Percentiles rank a stretch among this genome's conserved stretches.
phyloP scores from a whole-genome alignment of 2,888 invertebrate genomes.

The Habroteleia sp. region DNA sequence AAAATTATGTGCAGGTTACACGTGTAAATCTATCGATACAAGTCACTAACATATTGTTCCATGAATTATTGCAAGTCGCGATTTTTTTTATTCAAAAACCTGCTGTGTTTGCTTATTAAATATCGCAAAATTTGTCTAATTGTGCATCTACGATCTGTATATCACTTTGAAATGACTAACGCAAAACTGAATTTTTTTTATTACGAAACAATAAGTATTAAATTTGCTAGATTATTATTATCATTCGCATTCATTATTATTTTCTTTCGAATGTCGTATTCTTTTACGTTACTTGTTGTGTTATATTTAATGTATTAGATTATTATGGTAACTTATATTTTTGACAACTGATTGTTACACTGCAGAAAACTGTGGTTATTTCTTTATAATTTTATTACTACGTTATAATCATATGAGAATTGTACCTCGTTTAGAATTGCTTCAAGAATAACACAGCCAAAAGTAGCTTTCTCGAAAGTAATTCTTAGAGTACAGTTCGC shows the following conservation, averaged over 20 bases:
- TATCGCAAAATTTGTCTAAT: conserved; percentile 12
- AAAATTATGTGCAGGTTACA: too few relatives aligned
- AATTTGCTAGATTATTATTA: conserved; percentile 8
- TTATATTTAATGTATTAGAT: conserved; percentile 22
- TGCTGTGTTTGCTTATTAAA: conserved; percentile 16
- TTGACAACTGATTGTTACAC: conserved; percentile 33
- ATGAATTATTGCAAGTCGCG: too few relatives aligned
- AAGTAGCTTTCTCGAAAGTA: conserved; percentile 23
- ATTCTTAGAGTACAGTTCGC: conserved; percentile 18
- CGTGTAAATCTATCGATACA: too few relatives aligned
- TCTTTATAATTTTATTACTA: conserved; percentile 10
- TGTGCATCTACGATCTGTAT: conserved; percentile 26
- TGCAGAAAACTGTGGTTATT: conserved; percentile 33
- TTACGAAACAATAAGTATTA: conserved; percentile 5
- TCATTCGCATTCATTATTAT: too few relatives aligned
- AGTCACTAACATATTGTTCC: too few relatives aligned
- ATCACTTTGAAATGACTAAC: conserved; percentile 27
- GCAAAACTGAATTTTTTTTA: conserved; percentile 7
- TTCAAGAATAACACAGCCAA: conserved; percentile 27
- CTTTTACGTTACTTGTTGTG: conserved; percentile 8
- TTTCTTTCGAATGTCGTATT: conserved; percentile 10
- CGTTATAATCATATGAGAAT: conserved; percentile 32
- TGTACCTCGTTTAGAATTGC: conserved; percentile 33
- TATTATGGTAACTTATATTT: conserved; percentile 20
- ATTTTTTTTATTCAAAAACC: conserved; percentile 23